Evolutionary conservation across 2,888 invertebrate species (phyloP).

Genomic region (Pterostichus niger): DNA sequence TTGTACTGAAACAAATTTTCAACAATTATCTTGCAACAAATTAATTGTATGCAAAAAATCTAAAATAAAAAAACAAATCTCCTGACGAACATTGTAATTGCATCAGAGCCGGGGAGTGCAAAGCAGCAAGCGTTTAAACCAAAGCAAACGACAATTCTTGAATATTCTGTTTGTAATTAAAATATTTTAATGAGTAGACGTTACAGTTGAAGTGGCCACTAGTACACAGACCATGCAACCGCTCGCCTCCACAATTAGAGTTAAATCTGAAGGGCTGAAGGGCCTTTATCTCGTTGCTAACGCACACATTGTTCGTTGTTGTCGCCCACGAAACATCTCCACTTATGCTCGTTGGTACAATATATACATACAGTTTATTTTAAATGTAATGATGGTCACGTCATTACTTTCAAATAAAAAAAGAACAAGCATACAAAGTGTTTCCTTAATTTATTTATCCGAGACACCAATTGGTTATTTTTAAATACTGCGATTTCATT

Average conservation of each 20-base stretch:
- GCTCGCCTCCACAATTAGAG: constrained; percentile 52
- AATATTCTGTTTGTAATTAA: constrained; percentile 76
- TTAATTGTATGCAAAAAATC: too few species aligned
- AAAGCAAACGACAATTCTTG: constrained; percentile 68
- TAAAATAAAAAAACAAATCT: too few species aligned
- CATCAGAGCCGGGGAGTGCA: background rate
- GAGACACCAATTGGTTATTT: too few species aligned
- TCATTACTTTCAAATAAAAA: too few species aligned
- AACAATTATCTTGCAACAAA: too few species aligned
- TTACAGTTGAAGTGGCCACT: constrained; percentile 67
- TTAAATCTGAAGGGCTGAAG: constrained; percentile 53
- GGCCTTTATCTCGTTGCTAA: constrained; percentile 21
- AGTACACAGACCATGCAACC: constrained; percentile 55
- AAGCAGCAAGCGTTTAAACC: constrained; percentile 24
- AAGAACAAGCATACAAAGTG: too few species aligned
- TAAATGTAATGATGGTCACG: too few species aligned
- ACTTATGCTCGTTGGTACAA: constrained; percentile 17
- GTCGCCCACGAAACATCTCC: constrained; percentile 21
- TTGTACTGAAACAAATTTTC: too few species aligned
- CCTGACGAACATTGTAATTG: constrained; percentile 2
- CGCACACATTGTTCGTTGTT: constrained; percentile 26
- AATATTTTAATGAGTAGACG: constrained; percentile 75
- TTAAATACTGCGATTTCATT: too few species aligned
- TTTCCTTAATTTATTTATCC: too few species aligned
- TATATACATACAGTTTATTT: too few species aligned